Evolutionary conservation across 2,113 vertebrate genomes (phyloP).

Genomic region (Eurypyga helias): DNA sequence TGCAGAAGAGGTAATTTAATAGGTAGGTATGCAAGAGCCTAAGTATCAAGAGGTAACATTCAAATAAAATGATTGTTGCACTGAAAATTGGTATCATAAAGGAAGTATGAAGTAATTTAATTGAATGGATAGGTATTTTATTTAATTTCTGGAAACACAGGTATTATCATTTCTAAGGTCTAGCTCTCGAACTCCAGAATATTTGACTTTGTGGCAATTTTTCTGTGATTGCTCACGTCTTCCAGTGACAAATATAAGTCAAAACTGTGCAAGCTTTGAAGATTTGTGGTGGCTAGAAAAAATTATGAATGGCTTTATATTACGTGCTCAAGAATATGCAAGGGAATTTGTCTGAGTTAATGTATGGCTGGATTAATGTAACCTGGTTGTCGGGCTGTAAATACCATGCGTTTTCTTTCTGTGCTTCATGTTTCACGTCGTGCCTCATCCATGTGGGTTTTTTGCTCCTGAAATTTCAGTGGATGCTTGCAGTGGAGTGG

Average conservation of each 20-base stretch:
- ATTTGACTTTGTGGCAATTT: not conserved
- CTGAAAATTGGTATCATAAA: not conserved
- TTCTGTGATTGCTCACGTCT: not conserved
- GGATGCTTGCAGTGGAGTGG: not conserved
- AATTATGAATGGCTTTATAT: not conserved
- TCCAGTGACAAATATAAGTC: not conserved
- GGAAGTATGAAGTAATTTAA: not conserved
- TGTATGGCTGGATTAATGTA: not conserved
- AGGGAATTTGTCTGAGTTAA: not conserved
- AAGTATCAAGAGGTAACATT: not conserved
- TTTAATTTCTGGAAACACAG: not conserved
- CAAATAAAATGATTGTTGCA: not conserved
- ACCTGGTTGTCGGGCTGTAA: not conserved
- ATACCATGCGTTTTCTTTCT: not conserved
- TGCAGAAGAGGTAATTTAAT: not conserved
- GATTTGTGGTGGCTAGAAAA: not conserved
- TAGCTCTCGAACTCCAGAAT: not conserved
- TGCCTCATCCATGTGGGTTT: accelerated
- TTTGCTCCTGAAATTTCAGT: not conserved
- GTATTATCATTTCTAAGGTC: not conserved
- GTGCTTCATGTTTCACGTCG: not conserved
- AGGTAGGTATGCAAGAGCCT: not conserved
- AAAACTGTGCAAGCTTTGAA: not conserved
- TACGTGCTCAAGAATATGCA: not conserved
- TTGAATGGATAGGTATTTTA: not conserved